These are phyloP conservation scores for Xiphophorus couchianus DNA, from an alignment of 2,113 vertebrate species.

Conservation along the genomic window DNA sequence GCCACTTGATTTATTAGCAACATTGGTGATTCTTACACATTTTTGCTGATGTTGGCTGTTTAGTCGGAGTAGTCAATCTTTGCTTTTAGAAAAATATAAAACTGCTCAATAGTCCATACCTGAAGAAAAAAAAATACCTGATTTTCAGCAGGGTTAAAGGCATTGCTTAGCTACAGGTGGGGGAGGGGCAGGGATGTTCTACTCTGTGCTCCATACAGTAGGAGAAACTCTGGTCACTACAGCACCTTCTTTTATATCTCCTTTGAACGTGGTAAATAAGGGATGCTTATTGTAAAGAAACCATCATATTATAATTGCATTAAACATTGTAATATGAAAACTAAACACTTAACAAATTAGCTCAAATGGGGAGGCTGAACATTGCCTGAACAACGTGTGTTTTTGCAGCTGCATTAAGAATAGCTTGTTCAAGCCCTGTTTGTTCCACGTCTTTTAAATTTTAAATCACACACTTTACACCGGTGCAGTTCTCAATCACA, in stretches of 20 bases:
- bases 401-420: neutral
- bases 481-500: constrained; percentile 4
- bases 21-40: neutral
- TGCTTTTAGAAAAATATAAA: neutral
- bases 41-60: neutral
- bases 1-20: neutral
- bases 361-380: neutral
- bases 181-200: neutral
- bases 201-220: neutral
- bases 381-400: neutral
- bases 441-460: constrained; percentile 14
- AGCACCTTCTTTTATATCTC: neutral
- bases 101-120: neutral
- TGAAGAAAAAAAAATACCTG: neutral
- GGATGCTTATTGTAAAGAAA: neutral
- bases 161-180: neutral
- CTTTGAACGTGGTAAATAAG: neutral
- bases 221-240: neutral
- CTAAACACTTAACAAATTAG: neutral
- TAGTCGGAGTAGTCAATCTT: neutral
- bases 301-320: neutral
- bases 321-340: neutral
- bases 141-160: neutral
- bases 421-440: neutral
- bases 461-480: constrained; percentile 6